Percentiles rank a stretch among this genome's conserved stretches.
Conservation (phyloP, 92 coral and sea anemone species). For the Phymanthus crucifer region DNA sequence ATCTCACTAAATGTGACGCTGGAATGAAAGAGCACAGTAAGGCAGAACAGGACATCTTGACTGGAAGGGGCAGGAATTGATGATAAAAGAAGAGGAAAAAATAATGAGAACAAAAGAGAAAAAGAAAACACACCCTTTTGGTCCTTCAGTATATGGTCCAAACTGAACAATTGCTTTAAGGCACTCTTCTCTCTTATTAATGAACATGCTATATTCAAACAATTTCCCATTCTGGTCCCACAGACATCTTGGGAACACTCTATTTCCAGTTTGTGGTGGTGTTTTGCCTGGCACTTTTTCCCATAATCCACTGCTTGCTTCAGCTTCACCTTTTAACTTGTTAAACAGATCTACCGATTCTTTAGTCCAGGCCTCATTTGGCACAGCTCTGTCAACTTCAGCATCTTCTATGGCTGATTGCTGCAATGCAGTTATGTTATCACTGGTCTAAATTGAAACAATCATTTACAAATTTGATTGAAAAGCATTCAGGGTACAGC, state of each 20-base stretch:
- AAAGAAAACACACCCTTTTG: slow-evolving; percentile 52
- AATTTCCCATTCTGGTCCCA: slow-evolving; percentile 59
- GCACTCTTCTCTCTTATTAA: slow-evolving; percentile 46
- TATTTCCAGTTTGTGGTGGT: slow-evolving; percentile 39
- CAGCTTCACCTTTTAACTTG: slow-evolving; percentile 46
- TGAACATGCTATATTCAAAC: slow-evolving; percentile 69
- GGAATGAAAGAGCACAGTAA: too few species aligned
- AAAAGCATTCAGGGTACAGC: too few species aligned
- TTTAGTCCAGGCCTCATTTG: slow-evolving; percentile 66
- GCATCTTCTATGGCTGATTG: slow-evolving; percentile 6
- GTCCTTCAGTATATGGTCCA: slow-evolving; percentile 81
- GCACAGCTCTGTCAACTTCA: slow-evolving; percentile 44
- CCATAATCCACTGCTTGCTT: slow-evolving; percentile 68
- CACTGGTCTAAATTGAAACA: slow-evolving; percentile 10
- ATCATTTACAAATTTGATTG: too few species aligned
- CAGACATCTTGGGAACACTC: slow-evolving; percentile 51
- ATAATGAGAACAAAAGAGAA: neutral
- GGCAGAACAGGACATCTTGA: too few species aligned
- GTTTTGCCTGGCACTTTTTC: slow-evolving; percentile 2
- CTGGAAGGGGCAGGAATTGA: too few species aligned
- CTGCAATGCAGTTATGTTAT: slow-evolving; percentile 20
- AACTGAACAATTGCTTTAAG: slow-evolving; percentile 80
- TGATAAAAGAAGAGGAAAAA: too few species aligned
- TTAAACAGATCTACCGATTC: slow-evolving; percentile 58
- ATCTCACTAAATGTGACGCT: too few species aligned